phyloP scores from a whole-genome alignment of 64 coral and sea anemone genomes.

The Actinia tenebrosa region DNA sequence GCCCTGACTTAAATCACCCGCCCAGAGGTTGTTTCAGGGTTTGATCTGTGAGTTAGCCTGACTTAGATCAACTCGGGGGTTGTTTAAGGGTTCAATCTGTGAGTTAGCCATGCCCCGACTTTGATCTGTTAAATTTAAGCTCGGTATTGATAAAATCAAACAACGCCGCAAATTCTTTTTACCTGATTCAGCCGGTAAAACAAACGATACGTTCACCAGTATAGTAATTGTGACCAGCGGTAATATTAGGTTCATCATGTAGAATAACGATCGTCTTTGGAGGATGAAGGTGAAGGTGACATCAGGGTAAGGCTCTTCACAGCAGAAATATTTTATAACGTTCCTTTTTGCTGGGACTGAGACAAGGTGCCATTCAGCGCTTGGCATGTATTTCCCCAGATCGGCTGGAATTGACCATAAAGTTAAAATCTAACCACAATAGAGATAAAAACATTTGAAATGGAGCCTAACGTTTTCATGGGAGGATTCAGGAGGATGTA shows the following conservation, averaged over 20 bases:
- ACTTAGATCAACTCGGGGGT: too few species aligned
- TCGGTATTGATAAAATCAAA: too few species aligned
- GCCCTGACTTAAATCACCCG: too few species aligned
- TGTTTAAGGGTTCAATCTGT: too few species aligned
- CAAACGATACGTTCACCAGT: slow-evolving; percentile 84
- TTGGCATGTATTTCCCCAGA: slow-evolving; percentile 61
- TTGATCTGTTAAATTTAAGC: too few species aligned
- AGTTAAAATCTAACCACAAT: background rate
- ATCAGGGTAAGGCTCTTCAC: slow-evolving; percentile 90
- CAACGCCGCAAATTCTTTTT: background rate
- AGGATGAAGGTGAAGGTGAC: slow-evolving; percentile 89
- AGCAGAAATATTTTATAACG: slow-evolving; percentile 82
- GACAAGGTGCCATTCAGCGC: slow-evolving; percentile 83
- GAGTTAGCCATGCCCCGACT: too few species aligned
- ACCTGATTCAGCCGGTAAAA: slow-evolving; percentile 95
- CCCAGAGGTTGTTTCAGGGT: too few species aligned
- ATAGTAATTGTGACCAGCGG: slow-evolving; percentile 93
- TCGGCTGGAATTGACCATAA: slow-evolving; percentile 34
- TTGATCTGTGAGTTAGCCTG: background rate
- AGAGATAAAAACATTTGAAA: background rate
- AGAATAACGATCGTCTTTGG: slow-evolving; percentile 85
- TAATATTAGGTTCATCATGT: slow-evolving; percentile 95
- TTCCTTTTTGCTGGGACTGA: slow-evolving; percentile 47
- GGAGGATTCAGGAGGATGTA: too few species aligned
- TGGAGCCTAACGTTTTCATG: too few species aligned